Percentiles rank a stretch among this genome's conserved stretches.
phyloP scores from a whole-genome alignment of 2,888 invertebrate species.

The Euclidia mi region DNA sequence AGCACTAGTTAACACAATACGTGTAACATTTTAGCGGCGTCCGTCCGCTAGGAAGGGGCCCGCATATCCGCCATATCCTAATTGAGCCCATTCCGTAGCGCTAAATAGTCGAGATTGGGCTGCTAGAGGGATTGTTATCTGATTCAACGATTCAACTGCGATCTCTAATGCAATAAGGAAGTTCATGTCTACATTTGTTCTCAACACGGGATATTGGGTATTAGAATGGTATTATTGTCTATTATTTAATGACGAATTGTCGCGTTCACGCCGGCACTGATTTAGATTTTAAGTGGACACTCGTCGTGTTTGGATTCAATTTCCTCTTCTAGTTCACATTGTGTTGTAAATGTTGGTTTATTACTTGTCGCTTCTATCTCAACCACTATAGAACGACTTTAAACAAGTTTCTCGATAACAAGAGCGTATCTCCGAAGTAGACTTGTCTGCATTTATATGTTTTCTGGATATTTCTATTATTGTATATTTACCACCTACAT shows the following conservation, averaged over 20 bases:
- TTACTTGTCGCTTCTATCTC: not conserved
- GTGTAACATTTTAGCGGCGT: conserved; percentile 65
- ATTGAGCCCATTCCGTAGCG: conserved; percentile 87
- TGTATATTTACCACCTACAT: too few relatives aligned
- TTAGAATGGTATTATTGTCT: conserved; percentile 63
- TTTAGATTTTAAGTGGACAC: conserved; percentile 48
- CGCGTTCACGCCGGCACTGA: conserved; percentile 47
- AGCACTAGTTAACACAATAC: not conserved
- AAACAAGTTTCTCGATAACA: not conserved
- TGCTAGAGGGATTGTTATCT: conserved; percentile 83
- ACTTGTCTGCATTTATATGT: too few relatives aligned
- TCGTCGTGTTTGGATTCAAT: conserved; percentile 47
- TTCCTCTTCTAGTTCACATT: conserved; percentile 23
- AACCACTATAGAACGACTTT: not conserved
- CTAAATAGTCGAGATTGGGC: conserved; percentile 85
- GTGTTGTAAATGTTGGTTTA: not conserved
- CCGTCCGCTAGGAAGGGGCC: conserved; percentile 80
- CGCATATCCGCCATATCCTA: conserved; percentile 88
- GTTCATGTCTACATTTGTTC: conserved; percentile 74
- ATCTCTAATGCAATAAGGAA: conserved; percentile 84
- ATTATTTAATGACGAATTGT: conserved; percentile 58
- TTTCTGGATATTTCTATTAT: too few relatives aligned
- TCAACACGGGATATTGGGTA: conserved; percentile 74
- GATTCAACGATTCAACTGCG: conserved; percentile 80
- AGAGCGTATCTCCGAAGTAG: too few relatives aligned